Evolutionary conservation across 2,113 vertebrate species (phyloP).

Genomic region (Drymodes brunneopygia): DNA sequence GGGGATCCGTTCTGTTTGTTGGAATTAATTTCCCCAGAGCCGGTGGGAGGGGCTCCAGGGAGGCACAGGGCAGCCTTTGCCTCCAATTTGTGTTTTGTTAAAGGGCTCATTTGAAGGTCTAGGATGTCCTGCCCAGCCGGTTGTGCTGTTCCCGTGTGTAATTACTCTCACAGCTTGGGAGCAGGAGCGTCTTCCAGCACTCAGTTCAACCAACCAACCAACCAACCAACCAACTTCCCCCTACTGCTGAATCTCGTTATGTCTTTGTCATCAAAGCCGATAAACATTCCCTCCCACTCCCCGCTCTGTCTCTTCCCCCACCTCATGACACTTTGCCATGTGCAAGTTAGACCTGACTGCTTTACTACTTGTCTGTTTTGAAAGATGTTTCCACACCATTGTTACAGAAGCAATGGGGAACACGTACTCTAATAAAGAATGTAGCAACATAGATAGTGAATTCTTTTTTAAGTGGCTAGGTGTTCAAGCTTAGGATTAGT

Average conservation of each 20-base stretch:
- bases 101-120: neutral
- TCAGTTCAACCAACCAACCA: neutral
- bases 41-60: neutral
- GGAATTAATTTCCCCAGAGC: neutral
- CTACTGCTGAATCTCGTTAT: neutral
- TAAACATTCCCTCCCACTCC: neutral
- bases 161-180: neutral
- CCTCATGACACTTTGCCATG: neutral
- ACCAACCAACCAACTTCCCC: neutral
- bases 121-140: neutral
- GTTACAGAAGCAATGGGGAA: neutral
- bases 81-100: neutral
- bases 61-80: neutral
- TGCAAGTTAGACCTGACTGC: neutral
- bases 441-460: neutral
- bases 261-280: neutral
- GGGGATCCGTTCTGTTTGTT: neutral
- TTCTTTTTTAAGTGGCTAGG: neutral
- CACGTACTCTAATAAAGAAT: neutral
- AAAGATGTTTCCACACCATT: neutral
- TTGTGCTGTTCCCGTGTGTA: neutral
- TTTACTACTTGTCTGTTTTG: neutral
- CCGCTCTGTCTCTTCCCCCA: neutral
- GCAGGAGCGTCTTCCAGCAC: rapidly evolving
- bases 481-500: neutral